Conservation (phyloP, 2,113 vertebrate species). For the Toxotes chatareus region DNA sequence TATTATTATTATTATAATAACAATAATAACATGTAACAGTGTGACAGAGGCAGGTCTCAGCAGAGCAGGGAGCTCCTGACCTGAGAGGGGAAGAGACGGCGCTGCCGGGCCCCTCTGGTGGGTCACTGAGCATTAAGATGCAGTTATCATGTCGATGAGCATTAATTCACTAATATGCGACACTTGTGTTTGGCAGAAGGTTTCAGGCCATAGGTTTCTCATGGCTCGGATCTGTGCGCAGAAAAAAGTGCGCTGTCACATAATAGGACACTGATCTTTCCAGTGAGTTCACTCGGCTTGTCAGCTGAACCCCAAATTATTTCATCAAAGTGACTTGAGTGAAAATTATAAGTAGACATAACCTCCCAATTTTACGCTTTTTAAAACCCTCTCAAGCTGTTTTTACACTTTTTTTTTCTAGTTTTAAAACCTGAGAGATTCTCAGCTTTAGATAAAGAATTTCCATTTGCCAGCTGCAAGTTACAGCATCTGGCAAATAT, state of each 20-base stretch:
- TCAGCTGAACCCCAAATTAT: not conserved
- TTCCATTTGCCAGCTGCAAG: not conserved
- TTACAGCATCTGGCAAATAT: not conserved
- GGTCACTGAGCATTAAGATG: slow-evolving; percentile 78
- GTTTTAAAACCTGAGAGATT: not conserved
- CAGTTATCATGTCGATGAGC: slow-evolving; percentile 64
- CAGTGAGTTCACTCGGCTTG: slow-evolving; percentile 1
- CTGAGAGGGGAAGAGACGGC: slow-evolving; percentile 5
- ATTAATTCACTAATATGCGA: slow-evolving; percentile 75
- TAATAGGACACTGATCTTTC: slow-evolving; percentile 52
- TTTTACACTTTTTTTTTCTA: not conserved
- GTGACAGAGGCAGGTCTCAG: not conserved
- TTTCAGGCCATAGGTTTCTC: slow-evolving; percentile 71
- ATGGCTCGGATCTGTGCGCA: slow-evolving; percentile 50
- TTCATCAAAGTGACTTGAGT: not conserved
- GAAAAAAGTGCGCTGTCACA: slow-evolving; percentile 49
- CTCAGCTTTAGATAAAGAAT: not conserved
- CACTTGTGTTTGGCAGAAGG: slow-evolving; percentile 71
- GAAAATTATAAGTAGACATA: not conserved
- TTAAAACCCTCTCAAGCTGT: too few relatives aligned
- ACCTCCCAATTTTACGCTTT: too few relatives aligned
- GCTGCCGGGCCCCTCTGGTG: slow-evolving; percentile 66
- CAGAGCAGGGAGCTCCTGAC: slow-evolving; percentile 12
- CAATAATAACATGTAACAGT: not conserved
- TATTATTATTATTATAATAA: too few relatives aligned